phyloP scores from a whole-genome alignment of 2,888 invertebrate genomes.

The Ochropleura plecta region DNA sequence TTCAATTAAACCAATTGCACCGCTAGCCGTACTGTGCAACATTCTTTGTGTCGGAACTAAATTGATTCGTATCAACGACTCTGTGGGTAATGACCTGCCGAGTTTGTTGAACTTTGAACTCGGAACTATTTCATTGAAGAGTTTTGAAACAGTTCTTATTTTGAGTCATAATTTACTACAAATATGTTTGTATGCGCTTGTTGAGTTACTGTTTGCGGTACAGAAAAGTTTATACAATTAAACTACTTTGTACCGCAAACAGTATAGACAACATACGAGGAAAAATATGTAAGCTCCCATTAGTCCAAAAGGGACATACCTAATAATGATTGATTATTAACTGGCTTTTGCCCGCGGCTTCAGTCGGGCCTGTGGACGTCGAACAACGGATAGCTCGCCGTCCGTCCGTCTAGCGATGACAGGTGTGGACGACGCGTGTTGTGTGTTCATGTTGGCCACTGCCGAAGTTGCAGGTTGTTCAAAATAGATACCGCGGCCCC shows the following conservation, averaged over 20 bases:
- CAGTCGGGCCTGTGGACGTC: background rate
- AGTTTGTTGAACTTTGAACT: background rate
- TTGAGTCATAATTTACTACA: background rate
- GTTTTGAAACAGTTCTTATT: background rate
- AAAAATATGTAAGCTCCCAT: background rate
- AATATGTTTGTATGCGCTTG: background rate
- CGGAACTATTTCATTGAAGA: background rate
- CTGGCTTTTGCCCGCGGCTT: background rate
- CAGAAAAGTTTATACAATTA: too few relatives aligned
- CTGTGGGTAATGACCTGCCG: background rate
- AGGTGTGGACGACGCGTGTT: too few relatives aligned
- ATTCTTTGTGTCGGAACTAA: slow-evolving; percentile 7
- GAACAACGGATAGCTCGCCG: too few relatives aligned
- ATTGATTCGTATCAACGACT: slow-evolving; percentile 28
- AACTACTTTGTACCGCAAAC: too few relatives aligned
- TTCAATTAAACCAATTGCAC: slow-evolving; percentile 35
- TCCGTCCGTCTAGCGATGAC: too few relatives aligned
- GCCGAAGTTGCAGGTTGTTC: too few relatives aligned
- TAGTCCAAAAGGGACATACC: background rate
- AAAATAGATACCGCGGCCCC: too few relatives aligned
- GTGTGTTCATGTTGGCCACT: too few relatives aligned
- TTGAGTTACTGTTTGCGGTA: background rate
- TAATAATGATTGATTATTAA: background rate
- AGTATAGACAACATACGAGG: background rate
- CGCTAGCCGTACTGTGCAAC: slow-evolving; percentile 4